Base-by-base conservation (phyloP, 2,113 vertebrate species). In the Chamaetylas fuelleborni region DNA sequence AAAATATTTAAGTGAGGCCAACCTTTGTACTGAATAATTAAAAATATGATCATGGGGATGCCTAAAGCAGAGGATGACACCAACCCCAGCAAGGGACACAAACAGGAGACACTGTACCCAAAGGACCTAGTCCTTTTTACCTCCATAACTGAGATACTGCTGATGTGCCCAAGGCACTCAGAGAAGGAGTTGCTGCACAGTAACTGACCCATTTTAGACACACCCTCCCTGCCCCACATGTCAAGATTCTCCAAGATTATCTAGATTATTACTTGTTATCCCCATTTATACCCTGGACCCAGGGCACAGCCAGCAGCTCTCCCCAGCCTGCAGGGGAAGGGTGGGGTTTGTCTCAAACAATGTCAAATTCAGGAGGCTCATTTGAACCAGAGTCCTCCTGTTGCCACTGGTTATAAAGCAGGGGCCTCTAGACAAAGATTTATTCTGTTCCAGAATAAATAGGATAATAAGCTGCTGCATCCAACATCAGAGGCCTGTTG, bases 91-190 rank as follows among this genome's bases (percentile, higher is more conserved):
- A 50, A 38, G 42, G 25, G 66, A 38, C 11, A 28, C 76, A 57
- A 36, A 66, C 3, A 61, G 28, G 14, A 40, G 45, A 19, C 14
- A 9, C 33, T 8, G 12, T 4, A 38, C 25, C 36, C 9, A 36
- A 36, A 36, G 8, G 36, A 36, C 17, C 40, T 18, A 67, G 10
- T 24, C 34, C 7, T 45, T 51, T 70, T 25, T 31, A 19, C 13
- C 42, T 79, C 51, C 0, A 0, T 10, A 29, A 22, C 1, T 16
- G 17, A 56, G 50, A 12, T 3, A 8, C 26, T 36, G 31, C 51
- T 48, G 48, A n/a, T 25, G 1, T 8, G n/a, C 5, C 12, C 31
- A 17, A 11, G n/a, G 48, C 66, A 47, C 34, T 22, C 33, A 18
- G 33, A 26, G 42, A 22, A 72, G 61, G 23, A 71, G 42, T 0